These are phyloP conservation scores for Holothuria glaberrima DNA, from an alignment of 35 echinoderm and acorn worm species.

Conservation along the genomic window DNA sequence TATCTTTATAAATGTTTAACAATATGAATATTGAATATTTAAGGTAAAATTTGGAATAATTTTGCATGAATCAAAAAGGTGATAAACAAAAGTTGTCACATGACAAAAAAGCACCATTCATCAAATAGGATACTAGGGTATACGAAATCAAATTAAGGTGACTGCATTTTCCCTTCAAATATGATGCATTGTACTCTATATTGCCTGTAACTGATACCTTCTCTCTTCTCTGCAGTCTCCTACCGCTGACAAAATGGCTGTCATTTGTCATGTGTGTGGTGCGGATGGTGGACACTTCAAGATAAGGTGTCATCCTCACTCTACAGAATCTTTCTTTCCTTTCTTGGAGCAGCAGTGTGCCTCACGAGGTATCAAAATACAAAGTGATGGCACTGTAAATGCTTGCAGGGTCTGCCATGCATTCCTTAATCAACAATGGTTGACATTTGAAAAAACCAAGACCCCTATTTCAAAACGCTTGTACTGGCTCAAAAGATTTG, in stretches of 20 bases:
- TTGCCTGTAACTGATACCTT: background rate
- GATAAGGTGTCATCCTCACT: constrained; percentile 77
- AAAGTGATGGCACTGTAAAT: constrained; percentile 74
- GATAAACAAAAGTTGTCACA: no score
- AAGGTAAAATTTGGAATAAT: no score
- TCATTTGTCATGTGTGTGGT: constrained; percentile 93
- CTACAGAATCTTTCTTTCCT: constrained; percentile 93
- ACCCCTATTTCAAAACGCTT: constrained; percentile 94
- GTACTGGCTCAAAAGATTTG: constrained; percentile 92
- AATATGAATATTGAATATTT: no score
- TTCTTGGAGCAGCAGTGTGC: constrained; percentile 95
- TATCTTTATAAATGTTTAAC: no score
- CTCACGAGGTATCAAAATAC: constrained; percentile 64
- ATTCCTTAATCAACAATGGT: constrained; percentile 92
- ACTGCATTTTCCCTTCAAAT: no score
- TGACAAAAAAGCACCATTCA: no score
- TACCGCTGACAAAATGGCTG: constrained; percentile 10
- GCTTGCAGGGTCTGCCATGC: constrained; percentile 91
- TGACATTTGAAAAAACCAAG: constrained; percentile 87
- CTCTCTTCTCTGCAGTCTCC: background rate
- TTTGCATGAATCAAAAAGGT: no score
- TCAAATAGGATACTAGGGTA: no score
- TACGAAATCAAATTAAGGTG: no score
- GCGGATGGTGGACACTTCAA: constrained; percentile 78
- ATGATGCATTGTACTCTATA: background rate